Base-by-base conservation (phyloP, 2,888 invertebrate genomes). In the Athrips mouffetella region DNA sequence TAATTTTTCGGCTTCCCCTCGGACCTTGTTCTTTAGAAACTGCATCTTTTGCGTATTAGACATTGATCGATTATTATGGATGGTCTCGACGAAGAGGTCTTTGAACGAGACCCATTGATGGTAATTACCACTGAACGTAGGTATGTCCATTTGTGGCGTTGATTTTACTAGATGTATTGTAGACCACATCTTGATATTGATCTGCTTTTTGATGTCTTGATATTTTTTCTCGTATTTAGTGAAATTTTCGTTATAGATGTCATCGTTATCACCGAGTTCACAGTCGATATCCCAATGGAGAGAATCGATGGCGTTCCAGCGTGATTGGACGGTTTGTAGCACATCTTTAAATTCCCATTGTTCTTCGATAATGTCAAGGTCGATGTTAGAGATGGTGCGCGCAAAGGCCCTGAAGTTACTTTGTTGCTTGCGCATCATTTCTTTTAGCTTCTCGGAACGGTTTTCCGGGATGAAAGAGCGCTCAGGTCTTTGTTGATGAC, bases 1-100 rank as follows among this genome's bases (percentile, higher is more conserved):
- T 1, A 51, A 13, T 1, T 48, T 16, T 21, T 48, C 48, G 2
- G 51, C 45, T 30, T 51, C 51, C 2, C 51, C 51, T 11, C 30
- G 23, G 7, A 51, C 16, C 20, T 48, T 51, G 2, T 35, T 25
- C 25, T 51, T 51, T 11, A 51, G 27, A 13, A 41, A 42, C 18
- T 51, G 48, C 46, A 51, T 51, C 37, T 51, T 51, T 37, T 51
- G 48, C 4, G 51, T 13, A n/a, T 37, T 21, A 1, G 35, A 13
- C 13, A 31, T 5, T 5, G 2, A 2, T 2, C 2, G 5, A 6
- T 11, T 31, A 13, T 4, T 11, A 31, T 45, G 45, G 1, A 45
- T 25, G 2, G 45, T 4, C 18, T 45, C 45, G 5, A 13, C 15
- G 11, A 15, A 45, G 8, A 45, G n/a, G 3, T 10, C 6, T 10